Percentiles rank a stretch among this genome's conserved stretches.
Evolutionary conservation across 2,113 vertebrate species (phyloP).

Genomic region (Centropus unirufus): DNA sequence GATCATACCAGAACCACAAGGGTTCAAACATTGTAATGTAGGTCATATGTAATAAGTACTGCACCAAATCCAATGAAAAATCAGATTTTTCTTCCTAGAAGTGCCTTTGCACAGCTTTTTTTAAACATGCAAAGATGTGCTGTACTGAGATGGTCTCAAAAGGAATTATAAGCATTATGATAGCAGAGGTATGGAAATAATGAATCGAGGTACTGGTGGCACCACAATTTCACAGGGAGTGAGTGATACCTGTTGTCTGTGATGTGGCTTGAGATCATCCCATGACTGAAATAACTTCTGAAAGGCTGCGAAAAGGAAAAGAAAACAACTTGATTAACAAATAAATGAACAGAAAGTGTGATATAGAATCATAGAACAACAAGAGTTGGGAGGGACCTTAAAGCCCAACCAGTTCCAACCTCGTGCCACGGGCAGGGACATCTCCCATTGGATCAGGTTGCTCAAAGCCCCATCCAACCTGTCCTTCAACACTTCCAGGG

Average conservation of each 20-base stretch:
- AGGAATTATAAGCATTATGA: not conserved
- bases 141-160: not conserved
- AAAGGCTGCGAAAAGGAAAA: slow-evolving; percentile 83
- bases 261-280: slow-evolving; percentile 94
- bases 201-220: rapidly evolving
- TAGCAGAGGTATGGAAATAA: not conserved
- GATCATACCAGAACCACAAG: not conserved
- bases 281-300: slow-evolving; percentile 93
- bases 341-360: not conserved
- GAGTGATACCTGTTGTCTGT: slow-evolving; percentile 88
- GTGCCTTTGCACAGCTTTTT: not conserved
- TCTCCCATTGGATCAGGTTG: too few species aligned
- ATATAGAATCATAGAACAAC: not conserved
- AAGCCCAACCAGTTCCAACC: too few species aligned
- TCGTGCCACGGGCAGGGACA: too few species aligned
- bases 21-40: not conserved
- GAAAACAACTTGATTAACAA: not conserved
- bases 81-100: not conserved
- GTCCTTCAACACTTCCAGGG: too few species aligned
- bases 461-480: too few species aligned
- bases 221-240: not conserved
- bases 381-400: too few species aligned
- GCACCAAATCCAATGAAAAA: not conserved
- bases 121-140: not conserved
- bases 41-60: not conserved